These are phyloP conservation scores for Parnassius mnemosyne DNA, from an alignment of 2,888 invertebrate species.

Conservation along the genomic window DNA sequence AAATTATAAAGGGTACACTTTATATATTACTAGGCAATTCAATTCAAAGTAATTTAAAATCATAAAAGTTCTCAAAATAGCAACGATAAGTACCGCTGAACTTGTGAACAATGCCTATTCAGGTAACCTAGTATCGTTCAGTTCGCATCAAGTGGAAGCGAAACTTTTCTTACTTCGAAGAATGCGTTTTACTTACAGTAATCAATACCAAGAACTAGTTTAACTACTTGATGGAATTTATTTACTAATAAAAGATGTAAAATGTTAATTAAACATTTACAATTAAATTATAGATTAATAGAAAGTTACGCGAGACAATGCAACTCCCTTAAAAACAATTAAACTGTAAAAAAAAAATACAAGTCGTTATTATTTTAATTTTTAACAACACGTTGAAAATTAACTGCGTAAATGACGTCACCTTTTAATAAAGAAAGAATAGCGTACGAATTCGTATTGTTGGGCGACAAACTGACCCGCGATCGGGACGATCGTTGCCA, in stretches of 20 bases:
- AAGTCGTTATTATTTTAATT: constrained; percentile 31
- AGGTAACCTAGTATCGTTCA: constrained; percentile 19
- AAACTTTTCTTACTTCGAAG: constrained; percentile 21
- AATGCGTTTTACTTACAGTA: constrained; percentile 26
- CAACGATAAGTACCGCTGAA: constrained; percentile 9
- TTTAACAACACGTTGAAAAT: constrained; percentile 44
- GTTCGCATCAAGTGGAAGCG: constrained; percentile 12
- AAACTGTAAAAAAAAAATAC: constrained; percentile 29
- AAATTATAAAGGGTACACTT: too few species aligned
- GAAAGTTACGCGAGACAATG: constrained; percentile 57
- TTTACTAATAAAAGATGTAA: constrained; percentile 24
- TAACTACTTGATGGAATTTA: constrained; percentile 21
- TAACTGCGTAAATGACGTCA: constrained; percentile 72
- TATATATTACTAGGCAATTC: background rate
- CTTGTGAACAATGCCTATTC: constrained; percentile 23
- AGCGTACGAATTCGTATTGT: constrained; percentile 63
- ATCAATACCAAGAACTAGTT: constrained; percentile 57
- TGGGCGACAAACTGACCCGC: constrained; percentile 58
- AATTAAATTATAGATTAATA: constrained; percentile 27
- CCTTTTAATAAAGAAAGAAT: constrained; percentile 69
- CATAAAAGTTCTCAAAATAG: constrained; percentile 16
- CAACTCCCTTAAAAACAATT: constrained; percentile 41
- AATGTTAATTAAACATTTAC: constrained; percentile 37
- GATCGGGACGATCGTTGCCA: constrained; percentile 53
- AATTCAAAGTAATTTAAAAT: constrained; percentile 10